phyloP scores from a whole-genome alignment of 2,113 vertebrate species.

The Chlorodrepanis virens region DNA sequence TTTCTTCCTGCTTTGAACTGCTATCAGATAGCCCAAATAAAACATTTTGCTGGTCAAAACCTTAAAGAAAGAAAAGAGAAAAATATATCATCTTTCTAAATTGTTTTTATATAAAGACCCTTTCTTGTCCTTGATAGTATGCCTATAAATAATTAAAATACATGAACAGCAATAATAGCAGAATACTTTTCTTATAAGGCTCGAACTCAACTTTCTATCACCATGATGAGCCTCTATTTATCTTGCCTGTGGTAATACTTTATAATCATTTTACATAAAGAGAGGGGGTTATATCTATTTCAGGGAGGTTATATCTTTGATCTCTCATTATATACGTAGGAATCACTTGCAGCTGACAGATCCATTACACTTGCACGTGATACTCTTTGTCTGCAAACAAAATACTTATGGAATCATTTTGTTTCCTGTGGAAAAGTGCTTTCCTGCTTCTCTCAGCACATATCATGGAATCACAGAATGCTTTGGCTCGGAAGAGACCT shows the following conservation, averaged over 20 bases:
- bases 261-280: conserved; percentile 8
- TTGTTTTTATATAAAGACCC: not conserved
- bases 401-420: not conserved
- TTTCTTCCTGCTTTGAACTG: not conserved
- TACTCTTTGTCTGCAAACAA: conserved; percentile 16
- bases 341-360: conserved; percentile 16
- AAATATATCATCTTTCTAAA: not conserved
- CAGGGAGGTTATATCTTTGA: not conserved
- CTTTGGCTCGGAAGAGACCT: not conserved
- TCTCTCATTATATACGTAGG: conserved; percentile 7
- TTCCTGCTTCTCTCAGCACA: conserved; percentile 9
- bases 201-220: conserved; percentile 14
- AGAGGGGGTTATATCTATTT: not conserved
- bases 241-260: not conserved
- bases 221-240: not conserved
- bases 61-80: not conserved
- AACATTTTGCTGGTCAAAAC: not conserved
- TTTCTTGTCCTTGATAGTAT: not conserved
- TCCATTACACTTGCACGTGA: not conserved
- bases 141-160: conserved; percentile 1
- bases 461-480: not conserved
- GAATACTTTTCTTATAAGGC: conserved; percentile 4
- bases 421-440: not conserved
- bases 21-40: not conserved
- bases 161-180: not conserved